Evolutionary conservation across 2,797 vertebrate species (phyloP), one percentile per base, ranked within the genome.

Genomic region (Ammospiza maritima): DNA sequence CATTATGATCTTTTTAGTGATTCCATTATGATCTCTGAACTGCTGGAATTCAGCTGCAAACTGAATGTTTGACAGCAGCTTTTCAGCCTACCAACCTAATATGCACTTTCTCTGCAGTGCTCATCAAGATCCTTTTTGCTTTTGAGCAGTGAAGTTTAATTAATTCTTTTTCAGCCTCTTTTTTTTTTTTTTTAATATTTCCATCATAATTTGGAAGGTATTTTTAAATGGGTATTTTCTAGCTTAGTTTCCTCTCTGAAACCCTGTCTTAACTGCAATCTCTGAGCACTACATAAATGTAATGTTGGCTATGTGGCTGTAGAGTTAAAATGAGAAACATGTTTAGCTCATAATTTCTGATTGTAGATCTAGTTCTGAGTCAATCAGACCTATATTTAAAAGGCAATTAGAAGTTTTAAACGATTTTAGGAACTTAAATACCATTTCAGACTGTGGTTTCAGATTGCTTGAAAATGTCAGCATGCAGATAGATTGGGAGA

Each of bases 281-380:
- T 74, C 30, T 66, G 71, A 74, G 38, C 0, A 0, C 34, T 83
- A n/a, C 3, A 1, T 23, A 65, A 88, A 32, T 62, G 16, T 47
- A 54, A 30, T 6, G 10, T 51, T 92, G 70, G 34, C 20, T 54
- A 26, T 47, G 54, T 16, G 11, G 9, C 27, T 64, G 58, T 21
- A 32, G 14, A 48, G 5, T 74, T 88, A 72, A 91, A 92, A 85
- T 58, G 42, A 77, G 44, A 34, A 80, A 74, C 4, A 20, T 2
- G 5, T 77, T 92, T 82, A 60, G 23, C 27, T 48, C 23, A 10
- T 34, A 64, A 56, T 61, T 88, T 29, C 54, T 34, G n/a, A 34
- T 29, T 75, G 58, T 54, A 75, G 20, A 17, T 73, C 47, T 76
- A 29, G 36, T 26, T 91, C 50, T 42, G 48, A 73, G 58, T 60